phyloP scores from a whole-genome alignment of 2,113 vertebrate species.

The Phasianus colchicus region DNA sequence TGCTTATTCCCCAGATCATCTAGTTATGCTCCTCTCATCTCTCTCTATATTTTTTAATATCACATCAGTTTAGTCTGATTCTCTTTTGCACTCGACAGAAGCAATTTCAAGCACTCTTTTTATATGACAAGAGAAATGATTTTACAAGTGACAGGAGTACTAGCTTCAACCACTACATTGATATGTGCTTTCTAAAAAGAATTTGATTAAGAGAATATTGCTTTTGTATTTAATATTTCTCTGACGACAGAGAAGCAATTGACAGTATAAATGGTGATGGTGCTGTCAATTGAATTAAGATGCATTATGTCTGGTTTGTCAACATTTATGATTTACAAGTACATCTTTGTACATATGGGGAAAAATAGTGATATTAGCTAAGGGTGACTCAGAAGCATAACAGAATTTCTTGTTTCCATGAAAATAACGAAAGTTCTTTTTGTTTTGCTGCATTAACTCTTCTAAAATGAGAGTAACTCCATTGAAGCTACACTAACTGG shows the following conservation, averaged over 20 bases:
- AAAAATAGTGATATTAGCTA: not conserved
- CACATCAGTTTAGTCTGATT: not conserved
- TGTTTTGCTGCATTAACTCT: not conserved
- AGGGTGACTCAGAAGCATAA: not conserved
- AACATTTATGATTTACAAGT: conserved; percentile 22
- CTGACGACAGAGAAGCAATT: conserved; percentile 13
- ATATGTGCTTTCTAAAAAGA: not conserved
- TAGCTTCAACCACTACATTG: not conserved
- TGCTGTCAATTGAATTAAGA: conserved; percentile 19
- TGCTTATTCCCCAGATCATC: not conserved
- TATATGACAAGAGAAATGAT: not conserved
- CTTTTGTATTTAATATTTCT: conserved; percentile 43
- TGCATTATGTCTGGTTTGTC: conserved; percentile 4
- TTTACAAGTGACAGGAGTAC: conserved; percentile 36
- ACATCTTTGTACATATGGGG: not conserved
- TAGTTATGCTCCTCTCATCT: not conserved
- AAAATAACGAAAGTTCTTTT: not conserved
- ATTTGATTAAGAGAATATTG: conserved; percentile 24
- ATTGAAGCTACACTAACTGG: not conserved
- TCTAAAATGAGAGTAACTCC: not conserved
- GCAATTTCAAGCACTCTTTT: not conserved
- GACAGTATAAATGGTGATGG: not conserved
- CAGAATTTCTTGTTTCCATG: not conserved
- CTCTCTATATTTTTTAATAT: not conserved
- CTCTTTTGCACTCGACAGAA: not conserved